phyloP scores from a whole-genome alignment of 2,113 vertebrate genomes.

The Mormoops blainvillei region DNA sequence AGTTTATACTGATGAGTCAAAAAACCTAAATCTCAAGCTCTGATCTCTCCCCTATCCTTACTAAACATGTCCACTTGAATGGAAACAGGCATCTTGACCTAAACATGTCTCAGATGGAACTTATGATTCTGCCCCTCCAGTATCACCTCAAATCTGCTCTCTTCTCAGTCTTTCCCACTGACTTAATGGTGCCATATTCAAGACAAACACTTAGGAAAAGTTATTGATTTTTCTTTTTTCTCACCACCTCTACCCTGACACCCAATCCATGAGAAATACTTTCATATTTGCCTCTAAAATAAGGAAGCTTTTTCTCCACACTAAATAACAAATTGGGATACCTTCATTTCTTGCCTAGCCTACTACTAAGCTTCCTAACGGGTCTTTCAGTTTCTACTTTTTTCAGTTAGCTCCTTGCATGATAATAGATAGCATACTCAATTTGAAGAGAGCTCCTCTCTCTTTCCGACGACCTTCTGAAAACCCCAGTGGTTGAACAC shows the following conservation, averaged over 20 bases:
- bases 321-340: neutral
- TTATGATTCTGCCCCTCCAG: neutral
- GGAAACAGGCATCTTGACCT: neutral
- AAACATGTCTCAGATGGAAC: neutral
- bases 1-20: neutral
- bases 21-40: neutral
- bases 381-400: neutral
- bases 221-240: neutral
- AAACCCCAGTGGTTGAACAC: neutral
- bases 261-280: neutral
- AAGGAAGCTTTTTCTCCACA: neutral
- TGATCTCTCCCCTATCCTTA: neutral
- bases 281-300: neutral
- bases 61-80: neutral
- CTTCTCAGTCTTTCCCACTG: neutral
- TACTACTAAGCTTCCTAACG: neutral
- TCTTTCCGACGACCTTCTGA: neutral
- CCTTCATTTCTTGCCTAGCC: neutral
- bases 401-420: neutral
- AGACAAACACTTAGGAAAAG: neutral
- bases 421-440: neutral
- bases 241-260: neutral
- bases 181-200: neutral
- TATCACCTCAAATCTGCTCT: neutral
- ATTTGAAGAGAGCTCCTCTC: neutral